phyloP scores from a whole-genome alignment of 2,797 vertebrate genomes.

The Sciurus carolinensis region DNA sequence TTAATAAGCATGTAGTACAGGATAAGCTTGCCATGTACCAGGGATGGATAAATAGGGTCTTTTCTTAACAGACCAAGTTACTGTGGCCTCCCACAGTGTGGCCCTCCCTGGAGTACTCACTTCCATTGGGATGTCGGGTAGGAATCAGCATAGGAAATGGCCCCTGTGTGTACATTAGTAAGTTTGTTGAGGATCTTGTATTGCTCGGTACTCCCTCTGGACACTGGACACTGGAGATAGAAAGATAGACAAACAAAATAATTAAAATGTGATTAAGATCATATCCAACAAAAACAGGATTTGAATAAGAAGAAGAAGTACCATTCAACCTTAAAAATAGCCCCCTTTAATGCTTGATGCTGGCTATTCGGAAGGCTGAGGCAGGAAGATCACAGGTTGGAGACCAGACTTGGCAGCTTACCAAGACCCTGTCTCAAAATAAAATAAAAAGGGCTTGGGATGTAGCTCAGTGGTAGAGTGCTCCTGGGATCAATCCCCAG shows the following conservation, averaged over 20 bases:
- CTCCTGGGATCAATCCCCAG: neutral
- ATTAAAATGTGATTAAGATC: constrained; percentile 35
- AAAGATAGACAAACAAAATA: constrained; percentile 7
- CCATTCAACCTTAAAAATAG: constrained; percentile 50
- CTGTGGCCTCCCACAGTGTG: neutral
- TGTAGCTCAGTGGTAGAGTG: neutral
- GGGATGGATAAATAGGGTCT: neutral
- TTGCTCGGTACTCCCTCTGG: neutral
- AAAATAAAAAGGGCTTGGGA: neutral
- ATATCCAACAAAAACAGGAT: constrained; percentile 33
- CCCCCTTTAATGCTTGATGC: neutral
- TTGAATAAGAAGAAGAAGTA: neutral
- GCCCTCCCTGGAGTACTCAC: rapidly evolving
- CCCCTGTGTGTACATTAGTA: rapidly evolving
- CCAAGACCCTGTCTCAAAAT: neutral
- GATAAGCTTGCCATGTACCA: neutral
- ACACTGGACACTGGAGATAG: neutral
- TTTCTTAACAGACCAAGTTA: rapidly evolving
- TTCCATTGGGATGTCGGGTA: neutral
- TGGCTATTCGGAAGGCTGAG: neutral
- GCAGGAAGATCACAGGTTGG: neutral
- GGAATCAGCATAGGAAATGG: neutral
- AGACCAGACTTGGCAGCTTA: neutral
- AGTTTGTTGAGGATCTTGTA: neutral
- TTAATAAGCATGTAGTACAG: neutral